Base-by-base conservation (phyloP, 2,888 invertebrate species). In the Apamea epomidion region DNA sequence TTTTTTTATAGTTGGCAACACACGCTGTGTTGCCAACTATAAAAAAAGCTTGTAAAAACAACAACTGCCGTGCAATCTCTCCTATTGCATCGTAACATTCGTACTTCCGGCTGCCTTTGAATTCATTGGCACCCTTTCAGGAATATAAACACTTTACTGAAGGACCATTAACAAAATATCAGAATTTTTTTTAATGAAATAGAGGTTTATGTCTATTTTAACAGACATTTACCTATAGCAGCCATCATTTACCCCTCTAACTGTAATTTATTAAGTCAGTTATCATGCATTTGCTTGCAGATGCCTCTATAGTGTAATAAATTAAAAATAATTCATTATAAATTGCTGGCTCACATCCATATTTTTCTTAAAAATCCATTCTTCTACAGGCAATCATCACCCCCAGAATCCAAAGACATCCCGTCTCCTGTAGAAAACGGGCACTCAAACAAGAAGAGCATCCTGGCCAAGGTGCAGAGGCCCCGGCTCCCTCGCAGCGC, bases 401-500 rank as follows among this genome's bases (percentile, higher is more conserved):
- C 94, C 0, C 25, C 92, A 2, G 96, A 96, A 76, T 70, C 89
- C 54, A 95, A 94, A 85, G 96, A 96, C 16, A 32, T 25, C 2
- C 88, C 90, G 0, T 90, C 90, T n/a, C 90, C 93, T 1, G n/a
- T 89, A 0, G 96, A 96, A 82, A 95, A 94, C 81, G 95, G 95
- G 0, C 93, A 93, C 86, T 84, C 84, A 29, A 88, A 81, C 74
- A 94, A 95, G 81, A 94, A 94, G 75, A 92, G 96, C 71, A 95
- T 97, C 73, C 92, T 97, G 0, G 93, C 95, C 6, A 97, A 97
- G 81, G 96, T 96, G 48, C 84, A 93, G 10, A 94, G 95, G 81
- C 93, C 96, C 0, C 94, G 96, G 0, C 86, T 96, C 3, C 95
- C 96, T 3, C 94, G 96, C 45, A 93, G 94, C 70, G 92, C 92